A percentile compares a stretch with the other conserved stretches of the same genome.
Evolutionary conservation across 2,888 invertebrate genomes (phyloP).

Genomic region (Sinhomidia bicolor): DNA sequence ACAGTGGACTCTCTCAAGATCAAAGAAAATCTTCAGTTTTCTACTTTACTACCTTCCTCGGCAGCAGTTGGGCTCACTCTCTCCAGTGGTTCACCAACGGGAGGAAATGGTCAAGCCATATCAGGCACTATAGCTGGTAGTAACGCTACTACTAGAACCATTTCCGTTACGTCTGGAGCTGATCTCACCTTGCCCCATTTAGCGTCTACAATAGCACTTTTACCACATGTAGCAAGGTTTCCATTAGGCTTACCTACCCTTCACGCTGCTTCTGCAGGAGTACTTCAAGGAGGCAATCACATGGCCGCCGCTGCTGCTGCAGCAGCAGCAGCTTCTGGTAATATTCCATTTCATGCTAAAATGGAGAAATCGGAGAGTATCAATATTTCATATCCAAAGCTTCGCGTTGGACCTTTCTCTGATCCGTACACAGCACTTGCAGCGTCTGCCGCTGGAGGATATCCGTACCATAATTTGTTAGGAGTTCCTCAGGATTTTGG

Average conservation of each 20-base stretch:
- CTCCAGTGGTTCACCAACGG: not conserved
- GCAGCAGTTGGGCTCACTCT: conserved; percentile 50
- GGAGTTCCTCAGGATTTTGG: conserved; percentile 56
- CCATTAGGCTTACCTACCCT: conserved; percentile 70
- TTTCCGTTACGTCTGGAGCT: conserved; percentile 61
- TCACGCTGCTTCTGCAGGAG: conserved; percentile 46
- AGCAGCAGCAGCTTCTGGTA: not conserved
- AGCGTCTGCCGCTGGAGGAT: conserved; percentile 80
- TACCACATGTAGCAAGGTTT: conserved; percentile 76
- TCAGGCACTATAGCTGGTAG: conserved; percentile 10
- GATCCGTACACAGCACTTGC: conserved; percentile 73
- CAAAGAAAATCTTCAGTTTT: conserved; percentile 79
- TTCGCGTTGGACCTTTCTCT: conserved; percentile 65
- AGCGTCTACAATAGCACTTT: conserved; percentile 74
- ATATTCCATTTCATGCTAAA: conserved; percentile 68
- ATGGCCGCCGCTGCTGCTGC: not conserved
- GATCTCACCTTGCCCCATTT: conserved; percentile 71
- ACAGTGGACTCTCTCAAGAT: conserved; percentile 78
- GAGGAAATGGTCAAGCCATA: not conserved
- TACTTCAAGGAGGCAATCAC: conserved; percentile 57
- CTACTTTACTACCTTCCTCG: conserved; percentile 74
- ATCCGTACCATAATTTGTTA: conserved; percentile 72
- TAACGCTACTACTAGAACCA: conserved; percentile 47
- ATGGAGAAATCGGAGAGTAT: conserved; percentile 77
- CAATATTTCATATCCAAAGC: conserved; percentile 74